Conservation (phyloP, 1,140 invertebrate species). For the Ostrea denselamellosa region DNA sequence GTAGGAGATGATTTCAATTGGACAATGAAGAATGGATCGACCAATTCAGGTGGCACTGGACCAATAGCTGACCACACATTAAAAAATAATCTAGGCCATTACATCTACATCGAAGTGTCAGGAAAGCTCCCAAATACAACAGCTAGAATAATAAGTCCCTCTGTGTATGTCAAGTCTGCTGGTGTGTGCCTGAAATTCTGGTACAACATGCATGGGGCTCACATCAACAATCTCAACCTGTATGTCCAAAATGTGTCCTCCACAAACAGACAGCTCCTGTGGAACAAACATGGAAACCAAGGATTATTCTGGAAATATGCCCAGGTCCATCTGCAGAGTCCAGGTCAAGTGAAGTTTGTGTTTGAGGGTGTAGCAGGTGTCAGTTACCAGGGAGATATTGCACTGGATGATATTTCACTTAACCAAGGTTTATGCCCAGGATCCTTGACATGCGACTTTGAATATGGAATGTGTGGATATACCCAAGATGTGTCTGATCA, state of each 20-base stretch:
- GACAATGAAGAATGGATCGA: conserved; percentile 67
- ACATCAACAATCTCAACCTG: conserved; percentile 71
- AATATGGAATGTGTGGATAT: conserved; percentile 68
- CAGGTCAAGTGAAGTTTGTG: conserved; percentile 58
- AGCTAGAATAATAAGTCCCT: conserved; percentile 84
- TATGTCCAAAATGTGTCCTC: conserved; percentile 51
- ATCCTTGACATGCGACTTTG: conserved; percentile 59
- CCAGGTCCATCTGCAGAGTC: conserved; percentile 62
- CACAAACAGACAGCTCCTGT: conserved; percentile 59
- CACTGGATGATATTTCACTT: conserved; percentile 75
- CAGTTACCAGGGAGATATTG: conserved; percentile 73
- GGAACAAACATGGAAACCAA: conserved; percentile 70
- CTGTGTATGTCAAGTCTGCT: conserved; percentile 48
- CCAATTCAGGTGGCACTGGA: conserved; percentile 66
- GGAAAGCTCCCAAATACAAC: conserved; percentile 81
- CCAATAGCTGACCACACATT: conserved; percentile 73
- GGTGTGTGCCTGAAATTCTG: conserved; percentile 83
- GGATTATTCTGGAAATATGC: conserved; percentile 69
- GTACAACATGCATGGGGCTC: conserved; percentile 86
- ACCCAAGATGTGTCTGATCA: conserved; percentile 67
- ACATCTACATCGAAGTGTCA: conserved; percentile 69
- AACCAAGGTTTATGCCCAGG: conserved; percentile 59
- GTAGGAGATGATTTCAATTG: conserved; percentile 72
- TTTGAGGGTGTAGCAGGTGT: conserved; percentile 73
- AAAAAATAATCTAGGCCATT: conserved; percentile 66